Evolutionary conservation across 2,797 vertebrate species (phyloP).

Genomic region (Gadopsis bispinosus): DNA sequence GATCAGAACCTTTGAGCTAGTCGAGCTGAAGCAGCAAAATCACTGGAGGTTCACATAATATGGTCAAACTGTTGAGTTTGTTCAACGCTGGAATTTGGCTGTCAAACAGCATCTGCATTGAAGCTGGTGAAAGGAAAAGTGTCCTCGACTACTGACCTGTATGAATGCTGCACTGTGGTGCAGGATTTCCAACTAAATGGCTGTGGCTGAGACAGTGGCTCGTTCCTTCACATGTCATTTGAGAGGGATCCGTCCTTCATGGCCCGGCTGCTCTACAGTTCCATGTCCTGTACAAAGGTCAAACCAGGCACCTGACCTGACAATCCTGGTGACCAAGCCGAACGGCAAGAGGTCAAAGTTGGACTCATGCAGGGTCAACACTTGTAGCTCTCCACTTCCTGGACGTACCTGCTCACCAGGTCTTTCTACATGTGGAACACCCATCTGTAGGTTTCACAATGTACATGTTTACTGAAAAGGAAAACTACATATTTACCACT

Average conservation of each 20-base stretch:
- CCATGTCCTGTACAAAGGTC: slow-evolving; percentile 62
- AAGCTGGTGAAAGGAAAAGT: slow-evolving; percentile 30
- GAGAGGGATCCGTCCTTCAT: slow-evolving; percentile 40
- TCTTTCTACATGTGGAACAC: neutral
- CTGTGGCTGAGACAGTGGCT: slow-evolving; percentile 3
- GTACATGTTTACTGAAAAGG: slow-evolving; percentile 18
- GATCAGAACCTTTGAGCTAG: slow-evolving; percentile 53
- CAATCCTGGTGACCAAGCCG: slow-evolving; percentile 32
- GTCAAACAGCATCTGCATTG: slow-evolving; percentile 5
- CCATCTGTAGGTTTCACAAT: slow-evolving; percentile 10
- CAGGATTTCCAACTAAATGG: slow-evolving; percentile 35
- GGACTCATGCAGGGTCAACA: slow-evolving; percentile 62
- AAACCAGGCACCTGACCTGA: slow-evolving; percentile 59
- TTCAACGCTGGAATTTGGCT: neutral
- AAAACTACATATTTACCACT: slow-evolving; percentile 48
- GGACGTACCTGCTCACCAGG: neutral
- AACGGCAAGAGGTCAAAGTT: slow-evolving; percentile 66
- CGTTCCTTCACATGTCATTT: slow-evolving; percentile 36
- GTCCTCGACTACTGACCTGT: slow-evolving; percentile 21
- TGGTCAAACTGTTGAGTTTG: slow-evolving; percentile 48
- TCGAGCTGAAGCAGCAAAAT: slow-evolving; percentile 39
- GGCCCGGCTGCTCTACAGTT: slow-evolving; percentile 43
- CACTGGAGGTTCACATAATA: slow-evolving; percentile 15
- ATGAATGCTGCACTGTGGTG: slow-evolving; percentile 17
- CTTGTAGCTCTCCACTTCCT: slow-evolving; percentile 32